A percentile compares a stretch with the other conserved stretches of the same genome.
These are phyloP conservation scores for Dryobota labecula DNA, from an alignment of 2,888 invertebrate species.

Conservation along the genomic window DNA sequence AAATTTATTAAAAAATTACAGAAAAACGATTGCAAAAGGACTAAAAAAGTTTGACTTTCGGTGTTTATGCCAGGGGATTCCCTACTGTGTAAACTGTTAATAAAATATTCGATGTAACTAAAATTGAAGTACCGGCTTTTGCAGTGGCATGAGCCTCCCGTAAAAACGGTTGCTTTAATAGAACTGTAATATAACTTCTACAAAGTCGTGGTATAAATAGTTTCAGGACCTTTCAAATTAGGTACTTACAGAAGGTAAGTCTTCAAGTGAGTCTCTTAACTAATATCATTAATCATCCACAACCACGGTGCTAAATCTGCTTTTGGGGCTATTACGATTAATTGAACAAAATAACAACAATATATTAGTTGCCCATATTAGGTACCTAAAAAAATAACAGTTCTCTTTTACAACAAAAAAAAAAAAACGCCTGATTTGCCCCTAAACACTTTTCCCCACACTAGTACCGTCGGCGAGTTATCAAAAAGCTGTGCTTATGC, in stretches of 20 bases:
- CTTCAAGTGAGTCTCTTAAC: no score
- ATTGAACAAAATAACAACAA: background rate
- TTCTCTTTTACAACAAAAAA: background rate
- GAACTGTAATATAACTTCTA: no score
- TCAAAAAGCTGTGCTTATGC: slow-evolving; percentile 77
- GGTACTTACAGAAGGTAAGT: no score
- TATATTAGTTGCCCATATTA: background rate
- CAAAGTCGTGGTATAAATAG: no score
- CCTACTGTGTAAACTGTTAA: background rate
- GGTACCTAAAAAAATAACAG: no score
- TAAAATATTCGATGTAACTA: background rate
- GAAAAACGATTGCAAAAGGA: background rate
- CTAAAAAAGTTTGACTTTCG: background rate
- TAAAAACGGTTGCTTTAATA: no score
- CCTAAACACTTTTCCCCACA: slow-evolving; percentile 50
- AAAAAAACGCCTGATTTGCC: background rate
- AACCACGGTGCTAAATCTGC: no score
- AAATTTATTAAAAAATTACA: background rate
- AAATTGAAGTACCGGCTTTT: background rate
- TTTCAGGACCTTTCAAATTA: no score
- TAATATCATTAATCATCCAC: no score
- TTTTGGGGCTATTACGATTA: no score
- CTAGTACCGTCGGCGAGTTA: slow-evolving; percentile 71
- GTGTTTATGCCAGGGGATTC: background rate
- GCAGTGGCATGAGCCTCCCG: no score